These are phyloP conservation scores for Etheostoma cragini DNA, from an alignment of 2,113 vertebrate species.

Conservation along the genomic window DNA sequence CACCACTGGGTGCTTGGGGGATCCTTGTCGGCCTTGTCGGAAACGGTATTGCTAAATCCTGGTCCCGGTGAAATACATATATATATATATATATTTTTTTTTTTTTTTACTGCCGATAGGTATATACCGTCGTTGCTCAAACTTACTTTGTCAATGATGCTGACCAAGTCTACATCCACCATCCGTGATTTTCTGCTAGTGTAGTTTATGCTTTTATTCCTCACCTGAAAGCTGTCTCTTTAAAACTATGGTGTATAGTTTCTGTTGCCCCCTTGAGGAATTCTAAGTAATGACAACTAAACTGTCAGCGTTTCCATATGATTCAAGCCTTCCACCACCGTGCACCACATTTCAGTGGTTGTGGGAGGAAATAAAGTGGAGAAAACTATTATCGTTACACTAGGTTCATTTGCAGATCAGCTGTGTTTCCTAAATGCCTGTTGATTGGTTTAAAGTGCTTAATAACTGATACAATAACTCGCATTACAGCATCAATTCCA, in stretches of 20 bases:
- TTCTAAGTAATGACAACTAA: no score
- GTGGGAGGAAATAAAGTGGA: neutral
- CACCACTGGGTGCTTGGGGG: no score
- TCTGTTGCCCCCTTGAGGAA: no score
- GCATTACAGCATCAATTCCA: neutral
- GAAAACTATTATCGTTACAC: neutral
- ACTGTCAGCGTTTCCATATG: no score
- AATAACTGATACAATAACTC: conserved; percentile 23
- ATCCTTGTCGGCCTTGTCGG: no score
- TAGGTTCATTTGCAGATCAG: conserved; percentile 10
- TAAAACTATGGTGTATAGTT: no score
- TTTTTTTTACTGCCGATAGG: no score
- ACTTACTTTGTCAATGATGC: neutral
- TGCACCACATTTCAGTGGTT: neutral
- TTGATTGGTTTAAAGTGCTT: neutral
- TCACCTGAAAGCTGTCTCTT: neutral
- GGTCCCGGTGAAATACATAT: no score
- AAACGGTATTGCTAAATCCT: no score
- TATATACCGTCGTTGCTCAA: no score
- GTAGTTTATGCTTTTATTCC: neutral
- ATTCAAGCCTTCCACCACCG: no score
- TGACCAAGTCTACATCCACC: neutral
- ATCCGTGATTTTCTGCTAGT: neutral
- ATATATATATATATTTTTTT: no score
- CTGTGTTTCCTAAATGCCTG: conserved; percentile 12